Percentiles rank a stretch among this genome's conserved stretches.
Conservation (phyloP, 2,797 vertebrate species). For the Merluccius polli region DNA sequence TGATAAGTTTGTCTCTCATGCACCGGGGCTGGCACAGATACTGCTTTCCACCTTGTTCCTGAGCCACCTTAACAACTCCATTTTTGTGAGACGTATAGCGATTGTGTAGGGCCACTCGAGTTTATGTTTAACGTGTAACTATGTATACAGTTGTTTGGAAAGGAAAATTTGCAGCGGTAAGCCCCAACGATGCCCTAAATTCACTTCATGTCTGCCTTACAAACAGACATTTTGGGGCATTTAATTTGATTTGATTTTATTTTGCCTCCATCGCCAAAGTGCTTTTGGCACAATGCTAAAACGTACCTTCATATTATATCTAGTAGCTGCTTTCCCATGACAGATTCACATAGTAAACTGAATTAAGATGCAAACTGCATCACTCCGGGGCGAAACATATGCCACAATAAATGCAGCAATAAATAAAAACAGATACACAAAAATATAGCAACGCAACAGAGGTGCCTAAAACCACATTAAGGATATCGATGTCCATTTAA, state of each 20-base stretch:
- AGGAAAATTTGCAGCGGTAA: slow-evolving; percentile 21
- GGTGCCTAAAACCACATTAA: neutral
- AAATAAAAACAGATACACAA: neutral
- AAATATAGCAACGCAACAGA: neutral
- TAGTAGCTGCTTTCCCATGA: no score
- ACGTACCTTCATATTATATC: no score
- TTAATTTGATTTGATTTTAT: neutral
- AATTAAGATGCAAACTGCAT: no score
- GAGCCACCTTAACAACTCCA: slow-evolving; percentile 52
- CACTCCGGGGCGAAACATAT: neutral
- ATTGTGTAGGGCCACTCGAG: slow-evolving; percentile 60
- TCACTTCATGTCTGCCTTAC: slow-evolving; percentile 33
- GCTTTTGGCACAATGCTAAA: neutral
- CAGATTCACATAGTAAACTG: neutral
- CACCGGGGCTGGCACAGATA: slow-evolving; percentile 56
- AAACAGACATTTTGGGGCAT: neutral
- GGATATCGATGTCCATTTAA: neutral
- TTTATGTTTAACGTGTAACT: slow-evolving; percentile 61
- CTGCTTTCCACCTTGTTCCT: slow-evolving; percentile 67
- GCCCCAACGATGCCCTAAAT: slow-evolving; percentile 25
- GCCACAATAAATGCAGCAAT: neutral
- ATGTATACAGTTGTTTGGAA: slow-evolving; percentile 51
- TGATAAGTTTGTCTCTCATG: slow-evolving; percentile 64
- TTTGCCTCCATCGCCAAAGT: neutral
- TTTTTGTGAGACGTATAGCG: slow-evolving; percentile 53